Base-by-base conservation (phyloP, 2,113 vertebrate genomes). In the Lamprologus tigripictilis region DNA sequence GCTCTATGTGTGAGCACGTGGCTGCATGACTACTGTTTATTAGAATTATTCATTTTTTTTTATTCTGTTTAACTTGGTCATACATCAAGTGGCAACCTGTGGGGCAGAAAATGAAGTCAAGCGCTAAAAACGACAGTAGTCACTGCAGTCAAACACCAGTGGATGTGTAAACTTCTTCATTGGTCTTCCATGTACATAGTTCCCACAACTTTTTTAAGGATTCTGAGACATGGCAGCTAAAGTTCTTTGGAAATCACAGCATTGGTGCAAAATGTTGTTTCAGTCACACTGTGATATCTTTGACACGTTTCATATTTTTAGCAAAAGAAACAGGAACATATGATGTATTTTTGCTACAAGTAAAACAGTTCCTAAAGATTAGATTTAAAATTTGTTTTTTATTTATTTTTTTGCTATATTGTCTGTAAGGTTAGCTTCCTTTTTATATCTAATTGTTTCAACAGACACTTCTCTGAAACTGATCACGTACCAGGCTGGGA, bases 311-410 rank as follows among this genome's bases (percentile, higher is more conserved):
- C 35, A 71, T 40, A 14, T 14, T 42, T 42, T 71, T 14, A 42
- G 37, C 37, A 10, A 26, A 73, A 73, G 5, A 26, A 73, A 26
- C 1, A 3, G 61, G 0, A 66, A 66, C 31, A 37, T 2, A 26
- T 71, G 7, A 42, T 0, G n/a, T 23, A 42, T 42, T 71, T 71
- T 42, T 71, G 35, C 8, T 1, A 23, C n/a, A 42, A 42, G 37
- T 42, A 71, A 71, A 23, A 71, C 8, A 16, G 37, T 9, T 23
- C 37, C 66, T 23, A 71, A 40, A 23, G 12, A 71, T 71, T 21
- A 0, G 16, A 23, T 23, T 42, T 71, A 71, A 71, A 71, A 33
- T 17, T 0, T 17, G 16, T 33, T 21, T 61, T 61, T 61, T 61
- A 1, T 13, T 13, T 21, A 2, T 37, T 13, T 40, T 35, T 23